phyloP scores from a whole-genome alignment of 2,888 invertebrate species.

The Leucoptera coffeella region DNA sequence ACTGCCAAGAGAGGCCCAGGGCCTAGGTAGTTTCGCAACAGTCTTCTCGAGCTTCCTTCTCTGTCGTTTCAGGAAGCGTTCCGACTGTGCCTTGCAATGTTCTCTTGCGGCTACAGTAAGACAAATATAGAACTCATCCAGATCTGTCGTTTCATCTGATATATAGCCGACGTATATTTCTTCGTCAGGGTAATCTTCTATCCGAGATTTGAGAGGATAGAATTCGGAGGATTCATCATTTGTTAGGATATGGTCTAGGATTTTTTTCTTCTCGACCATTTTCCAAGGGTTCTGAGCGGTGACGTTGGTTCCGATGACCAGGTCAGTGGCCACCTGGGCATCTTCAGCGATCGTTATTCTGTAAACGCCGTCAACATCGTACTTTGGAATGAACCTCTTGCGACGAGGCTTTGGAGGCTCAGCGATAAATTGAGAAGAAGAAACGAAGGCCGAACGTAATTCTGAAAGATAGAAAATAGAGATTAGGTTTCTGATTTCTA shows the following conservation, averaged over 20 bases:
- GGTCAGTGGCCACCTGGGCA: conserved; percentile 56
- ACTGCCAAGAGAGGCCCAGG: conserved; percentile 61
- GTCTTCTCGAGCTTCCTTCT: conserved; percentile 51
- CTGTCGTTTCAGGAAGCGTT: conserved; percentile 48
- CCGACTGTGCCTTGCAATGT: conserved; percentile 41
- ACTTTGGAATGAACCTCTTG: conserved; percentile 39
- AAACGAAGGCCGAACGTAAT: no score
- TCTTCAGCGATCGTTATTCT: conserved; percentile 46
- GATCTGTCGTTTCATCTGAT: conserved; percentile 52
- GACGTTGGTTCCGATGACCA: conserved; percentile 62
- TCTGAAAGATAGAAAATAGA: no score
- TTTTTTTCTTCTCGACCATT: conserved; percentile 50
- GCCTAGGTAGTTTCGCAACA: conserved; percentile 45
- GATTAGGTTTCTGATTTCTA: no score
- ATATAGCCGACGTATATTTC: conserved; percentile 61
- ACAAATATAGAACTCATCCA: conserved; percentile 66
- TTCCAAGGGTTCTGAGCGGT: conserved; percentile 73
- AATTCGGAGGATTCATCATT: conserved; percentile 47
- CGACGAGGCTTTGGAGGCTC: conserved; percentile 17
- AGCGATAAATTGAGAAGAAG: no score
- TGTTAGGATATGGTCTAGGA: conserved; percentile 57
- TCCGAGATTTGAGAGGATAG: conserved; percentile 19
- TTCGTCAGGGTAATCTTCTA: conserved; percentile 29
- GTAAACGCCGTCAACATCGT: conserved; percentile 50
- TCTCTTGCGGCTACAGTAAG: conserved; percentile 51